Evolutionary conservation across 2,113 vertebrate genomes (phyloP).

Genomic region (Clarias macrocephalus): DNA sequence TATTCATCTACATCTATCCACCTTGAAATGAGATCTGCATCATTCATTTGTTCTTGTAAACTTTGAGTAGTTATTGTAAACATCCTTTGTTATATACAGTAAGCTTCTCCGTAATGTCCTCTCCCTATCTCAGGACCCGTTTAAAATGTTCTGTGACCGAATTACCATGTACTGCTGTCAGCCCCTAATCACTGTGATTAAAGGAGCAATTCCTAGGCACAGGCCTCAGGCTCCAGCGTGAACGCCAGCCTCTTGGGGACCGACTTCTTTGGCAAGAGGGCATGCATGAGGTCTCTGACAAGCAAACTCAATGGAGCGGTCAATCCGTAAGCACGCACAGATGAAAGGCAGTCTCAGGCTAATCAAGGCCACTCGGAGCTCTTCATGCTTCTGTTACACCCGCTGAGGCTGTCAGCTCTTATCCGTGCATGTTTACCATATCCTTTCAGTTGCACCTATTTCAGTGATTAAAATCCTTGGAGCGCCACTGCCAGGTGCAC

Average conservation of each 20-base stretch:
- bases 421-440: constrained; percentile 50
- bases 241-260: constrained; percentile 1
- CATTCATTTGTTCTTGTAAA: neutral
- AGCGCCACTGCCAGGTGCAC: constrained; percentile 69
- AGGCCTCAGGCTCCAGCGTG: neutral
- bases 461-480: constrained; percentile 70
- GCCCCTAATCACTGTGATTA: constrained; percentile 41
- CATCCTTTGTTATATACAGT: neutral
- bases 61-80: neutral
- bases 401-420: constrained; percentile 34
- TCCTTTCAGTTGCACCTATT: constrained; percentile 68
- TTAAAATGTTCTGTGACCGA: constrained; percentile 9
- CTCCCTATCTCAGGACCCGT: neutral
- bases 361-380: constrained; percentile 42
- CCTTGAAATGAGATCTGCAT: neutral
- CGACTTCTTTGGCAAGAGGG: neutral
- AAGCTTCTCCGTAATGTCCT: neutral
- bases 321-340: constrained; percentile 30
- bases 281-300: constrained; percentile 38
- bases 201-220: constrained; percentile 28
- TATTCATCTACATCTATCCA: neutral
- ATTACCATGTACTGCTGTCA: constrained; percentile 31
- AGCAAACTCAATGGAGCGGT: constrained; percentile 37
- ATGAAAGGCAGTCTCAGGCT: constrained; percentile 29
- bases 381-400: constrained; percentile 23